Evolutionary conservation across 2,888 invertebrate species (phyloP).

Genomic region (Acronicta aceris): DNA sequence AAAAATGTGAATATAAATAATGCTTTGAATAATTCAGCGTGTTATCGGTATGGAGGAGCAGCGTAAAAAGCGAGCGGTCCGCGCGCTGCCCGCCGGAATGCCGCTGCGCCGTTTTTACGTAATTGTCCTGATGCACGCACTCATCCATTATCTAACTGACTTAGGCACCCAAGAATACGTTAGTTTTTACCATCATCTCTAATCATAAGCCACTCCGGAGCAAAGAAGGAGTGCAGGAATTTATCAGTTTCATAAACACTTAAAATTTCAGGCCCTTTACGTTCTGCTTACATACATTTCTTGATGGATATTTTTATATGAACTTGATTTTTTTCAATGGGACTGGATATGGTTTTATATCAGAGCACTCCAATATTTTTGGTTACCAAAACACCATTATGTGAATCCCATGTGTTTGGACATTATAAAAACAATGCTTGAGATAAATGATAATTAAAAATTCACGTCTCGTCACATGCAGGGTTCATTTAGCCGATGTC

Average conservation of each 20-base stretch:
- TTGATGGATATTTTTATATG: too few species aligned
- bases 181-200: constrained; percentile 48
- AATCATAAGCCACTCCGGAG: constrained; percentile 55
- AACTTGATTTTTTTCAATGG: too few species aligned
- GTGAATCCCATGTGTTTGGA: constrained; percentile 43
- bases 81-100: constrained; percentile 81
- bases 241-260: constrained; percentile 30
- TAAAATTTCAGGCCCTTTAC: too few species aligned
- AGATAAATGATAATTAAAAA: constrained; percentile 70
- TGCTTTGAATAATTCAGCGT: constrained; percentile 88
- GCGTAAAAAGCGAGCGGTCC: constrained; percentile 77
- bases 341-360: background rate
- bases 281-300: too few species aligned
- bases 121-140: constrained; percentile 87
- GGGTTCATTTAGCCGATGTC: constrained; percentile 77
- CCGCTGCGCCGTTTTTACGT: constrained; percentile 84
- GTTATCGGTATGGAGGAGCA: constrained; percentile 85
- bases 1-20: constrained; percentile 89
- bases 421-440: constrained; percentile 41
- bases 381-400: constrained; percentile 23
- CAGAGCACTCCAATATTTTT: background rate
- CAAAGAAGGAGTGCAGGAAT: constrained; percentile 13
- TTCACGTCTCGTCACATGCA: constrained; percentile 75
- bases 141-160: constrained; percentile 85
- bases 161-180: constrained; percentile 55